A percentile compares a stretch with the other conserved stretches of the same genome.
Conservation (phyloP, 2,888 invertebrate species). For the Petrolisthes manimaculis region DNA sequence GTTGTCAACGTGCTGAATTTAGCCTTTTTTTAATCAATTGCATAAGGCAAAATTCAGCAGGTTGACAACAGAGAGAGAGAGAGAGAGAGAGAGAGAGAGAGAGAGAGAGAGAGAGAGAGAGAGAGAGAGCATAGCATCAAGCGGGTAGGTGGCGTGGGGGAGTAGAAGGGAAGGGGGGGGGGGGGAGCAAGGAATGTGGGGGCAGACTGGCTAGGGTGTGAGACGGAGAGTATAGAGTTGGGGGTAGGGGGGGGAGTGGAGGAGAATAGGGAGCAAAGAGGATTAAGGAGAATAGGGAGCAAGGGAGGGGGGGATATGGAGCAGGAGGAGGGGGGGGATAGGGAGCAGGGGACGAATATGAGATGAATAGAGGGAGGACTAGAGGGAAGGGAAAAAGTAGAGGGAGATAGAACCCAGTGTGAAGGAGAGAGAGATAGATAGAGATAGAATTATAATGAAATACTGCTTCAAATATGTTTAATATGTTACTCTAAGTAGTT, state of each 20-base stretch:
- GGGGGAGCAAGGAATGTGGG: not conserved
- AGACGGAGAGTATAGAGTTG: not conserved
- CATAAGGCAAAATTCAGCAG: not conserved
- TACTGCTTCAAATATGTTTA: too few species aligned
- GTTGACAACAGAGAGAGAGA: not conserved
- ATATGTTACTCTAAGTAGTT: too few species aligned
- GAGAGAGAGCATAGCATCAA: too few species aligned
- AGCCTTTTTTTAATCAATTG: not conserved
- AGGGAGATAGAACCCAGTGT: too few species aligned
- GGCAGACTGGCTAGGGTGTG: not conserved
- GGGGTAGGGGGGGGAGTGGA: not conserved
- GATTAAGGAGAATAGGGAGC: not conserved
- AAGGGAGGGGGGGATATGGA: not conserved
- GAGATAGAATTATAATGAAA: too few species aligned
- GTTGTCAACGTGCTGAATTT: not conserved
- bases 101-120: slow-evolving; percentile 39
- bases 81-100: slow-evolving; percentile 38
- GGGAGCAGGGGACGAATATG: too few species aligned
- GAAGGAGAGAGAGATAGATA: too few species aligned
- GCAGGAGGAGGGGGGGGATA: not conserved
- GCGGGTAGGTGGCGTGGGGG: too few species aligned
- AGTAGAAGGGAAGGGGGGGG: not conserved
- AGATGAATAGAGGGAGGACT: too few species aligned
- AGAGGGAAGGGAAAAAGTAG: too few species aligned
- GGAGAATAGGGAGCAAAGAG: not conserved